Percentiles rank a stretch among this genome's conserved stretches.
phyloP scores from a whole-genome alignment of 92 coral and sea anemone species.

The Metridium senile region DNA sequence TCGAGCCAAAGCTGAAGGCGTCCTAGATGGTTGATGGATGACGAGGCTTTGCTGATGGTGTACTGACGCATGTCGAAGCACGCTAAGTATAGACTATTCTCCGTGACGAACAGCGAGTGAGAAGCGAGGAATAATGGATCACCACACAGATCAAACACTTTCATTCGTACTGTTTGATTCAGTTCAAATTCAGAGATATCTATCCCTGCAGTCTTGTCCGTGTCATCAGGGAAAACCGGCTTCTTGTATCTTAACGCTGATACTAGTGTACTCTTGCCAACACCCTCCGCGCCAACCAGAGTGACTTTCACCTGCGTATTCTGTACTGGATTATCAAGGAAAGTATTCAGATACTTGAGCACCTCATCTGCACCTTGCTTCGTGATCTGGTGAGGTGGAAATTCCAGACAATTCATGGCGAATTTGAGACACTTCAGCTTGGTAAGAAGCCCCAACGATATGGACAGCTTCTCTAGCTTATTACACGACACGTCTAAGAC shows the following conservation, averaged over 20 bases:
- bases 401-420: constrained; percentile 58
- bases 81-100: constrained; percentile 82
- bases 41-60: constrained; percentile 64
- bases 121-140: constrained; percentile 56
- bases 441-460: constrained; percentile 75
- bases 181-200: constrained; percentile 62
- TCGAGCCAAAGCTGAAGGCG: constrained; percentile 82
- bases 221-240: constrained; percentile 49
- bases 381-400: constrained; percentile 69
- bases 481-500: constrained; percentile 70
- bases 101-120: constrained; percentile 76
- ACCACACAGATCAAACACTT: constrained; percentile 82
- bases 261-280: constrained; percentile 71
- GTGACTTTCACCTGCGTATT: constrained; percentile 76
- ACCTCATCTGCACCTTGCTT: constrained; percentile 73
- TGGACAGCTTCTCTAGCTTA: constrained; percentile 72
- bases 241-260: constrained; percentile 57
- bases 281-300: constrained; percentile 73
- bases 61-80: constrained; percentile 82
- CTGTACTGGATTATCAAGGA: constrained; percentile 80
- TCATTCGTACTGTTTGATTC: constrained; percentile 55
- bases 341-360: constrained; percentile 65
- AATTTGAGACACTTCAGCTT: constrained; percentile 64
- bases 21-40: constrained; percentile 64
- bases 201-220: constrained; percentile 62